A percentile compares a stretch with the other conserved stretches of the same genome.
These are phyloP conservation scores for Actinostola sp. DNA, from an alignment of 92 coral and sea anemone genomes.

Conservation along the genomic window DNA sequence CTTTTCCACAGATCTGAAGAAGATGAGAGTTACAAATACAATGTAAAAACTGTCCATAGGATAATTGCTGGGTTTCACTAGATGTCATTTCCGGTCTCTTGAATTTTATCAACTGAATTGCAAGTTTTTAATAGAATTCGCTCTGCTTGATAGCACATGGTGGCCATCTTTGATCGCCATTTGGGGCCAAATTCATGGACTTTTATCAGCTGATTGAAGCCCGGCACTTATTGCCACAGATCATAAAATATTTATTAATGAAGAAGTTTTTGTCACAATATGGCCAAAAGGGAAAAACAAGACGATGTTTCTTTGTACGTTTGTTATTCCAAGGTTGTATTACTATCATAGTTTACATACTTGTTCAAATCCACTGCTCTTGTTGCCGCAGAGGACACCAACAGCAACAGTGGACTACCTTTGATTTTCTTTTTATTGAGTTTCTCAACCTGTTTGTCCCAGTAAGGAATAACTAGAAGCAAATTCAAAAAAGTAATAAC, in stretches of 20 bases:
- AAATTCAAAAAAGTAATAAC: not conserved
- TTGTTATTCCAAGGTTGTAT: not conserved
- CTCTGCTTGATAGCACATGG: too few relatives aligned
- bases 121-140: too few relatives aligned
- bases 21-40: too few relatives aligned
- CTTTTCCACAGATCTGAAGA: constrained; percentile 55
- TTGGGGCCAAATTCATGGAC: too few relatives aligned
- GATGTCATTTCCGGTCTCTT: too few relatives aligned
- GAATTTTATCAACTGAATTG: too few relatives aligned
- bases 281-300: too few relatives aligned
- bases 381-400: constrained; percentile 87
- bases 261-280: not conserved
- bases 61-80: too few relatives aligned
- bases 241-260: too few relatives aligned
- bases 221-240: too few relatives aligned
- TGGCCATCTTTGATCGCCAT: too few relatives aligned
- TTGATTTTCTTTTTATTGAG: constrained; percentile 64
- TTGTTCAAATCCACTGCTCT: constrained; percentile 88
- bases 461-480: constrained; percentile 74
- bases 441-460: constrained; percentile 71
- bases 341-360: constrained; percentile 32
- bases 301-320: not conserved
- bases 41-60: not conserved
- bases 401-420: constrained; percentile 78
- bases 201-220: too few relatives aligned